These are phyloP conservation scores for Drosophila parthenogenetica DNA, from an alignment of 2,888 invertebrate genomes.

Conservation along the genomic window DNA sequence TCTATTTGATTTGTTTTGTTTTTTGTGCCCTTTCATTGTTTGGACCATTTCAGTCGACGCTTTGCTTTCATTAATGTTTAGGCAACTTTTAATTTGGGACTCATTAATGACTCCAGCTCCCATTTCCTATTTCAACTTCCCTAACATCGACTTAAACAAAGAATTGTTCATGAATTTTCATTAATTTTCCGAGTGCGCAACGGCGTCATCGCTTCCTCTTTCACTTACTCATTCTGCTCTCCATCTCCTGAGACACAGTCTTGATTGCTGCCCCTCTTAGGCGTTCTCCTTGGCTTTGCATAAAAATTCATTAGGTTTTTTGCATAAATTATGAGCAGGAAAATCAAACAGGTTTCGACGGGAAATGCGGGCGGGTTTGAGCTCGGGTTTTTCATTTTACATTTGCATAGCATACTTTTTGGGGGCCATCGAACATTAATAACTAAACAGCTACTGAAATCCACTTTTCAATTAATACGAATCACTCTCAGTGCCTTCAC, in stretches of 20 bases:
- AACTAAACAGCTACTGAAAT: conserved; percentile 14
- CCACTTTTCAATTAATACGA: conserved; percentile 4
- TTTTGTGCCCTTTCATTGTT: conserved; percentile 20
- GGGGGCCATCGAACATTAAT: conserved; percentile 18
- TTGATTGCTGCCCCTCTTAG: conserved; percentile 13
- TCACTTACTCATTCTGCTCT: not conserved
- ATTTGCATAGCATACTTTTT: conserved; percentile 29
- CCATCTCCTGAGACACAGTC: not conserved
- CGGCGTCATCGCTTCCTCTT: not conserved
- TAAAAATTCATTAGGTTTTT: conserved; percentile 75
- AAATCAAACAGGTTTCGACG: conserved; percentile 20
- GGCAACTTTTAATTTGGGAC: conserved; percentile 68
- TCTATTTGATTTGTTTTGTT: conserved; percentile 4
- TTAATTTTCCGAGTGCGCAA: conserved; percentile 57
- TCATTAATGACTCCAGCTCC: conserved; percentile 48
- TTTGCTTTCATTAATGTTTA: conserved; percentile 57
- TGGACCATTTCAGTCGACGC: not conserved
- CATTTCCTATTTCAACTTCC: not conserved
- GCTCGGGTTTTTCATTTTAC: conserved; percentile 1
- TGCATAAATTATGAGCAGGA: conserved; percentile 68
- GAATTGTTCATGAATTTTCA: conserved; percentile 75
- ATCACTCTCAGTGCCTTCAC: conserved; percentile 8
- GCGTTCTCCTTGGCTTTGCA: conserved; percentile 36
- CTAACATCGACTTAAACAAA: conserved; percentile 20
- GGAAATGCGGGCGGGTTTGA: not conserved